Percentiles rank a stretch among this genome's conserved stretches.
Evolutionary conservation across 2,888 invertebrate species (phyloP).

Genomic region (Orchesellides sinensis): DNA sequence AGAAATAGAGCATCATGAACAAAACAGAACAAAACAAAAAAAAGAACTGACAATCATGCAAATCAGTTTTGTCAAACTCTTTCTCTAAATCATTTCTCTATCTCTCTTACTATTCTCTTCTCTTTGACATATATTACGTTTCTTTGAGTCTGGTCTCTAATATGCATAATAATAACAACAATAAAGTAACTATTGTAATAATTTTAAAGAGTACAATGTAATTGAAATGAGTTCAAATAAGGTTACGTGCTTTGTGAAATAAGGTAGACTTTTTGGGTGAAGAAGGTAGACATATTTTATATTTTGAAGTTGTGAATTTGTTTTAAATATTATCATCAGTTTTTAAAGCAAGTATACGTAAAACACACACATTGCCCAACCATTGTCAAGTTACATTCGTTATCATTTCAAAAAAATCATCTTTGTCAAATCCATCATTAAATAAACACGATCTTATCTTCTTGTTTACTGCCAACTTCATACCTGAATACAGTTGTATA

Average conservation of each 20-base stretch:
- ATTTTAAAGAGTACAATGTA: not conserved
- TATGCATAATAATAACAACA: not conserved
- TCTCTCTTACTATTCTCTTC: not conserved
- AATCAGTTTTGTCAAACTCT: not conserved
- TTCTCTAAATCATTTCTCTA: not conserved
- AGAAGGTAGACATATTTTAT: conserved; percentile 1
- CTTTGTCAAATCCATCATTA: conserved; percentile 45
- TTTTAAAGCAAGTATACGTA: conserved; percentile 45
- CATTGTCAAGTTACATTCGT: conserved; percentile 33
- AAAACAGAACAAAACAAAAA: conserved; percentile 37
- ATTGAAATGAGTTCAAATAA: too few species aligned
- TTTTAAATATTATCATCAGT: conserved; percentile 43
- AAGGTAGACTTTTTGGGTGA: not conserved
- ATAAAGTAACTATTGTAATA: not conserved
- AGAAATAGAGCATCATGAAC: conserved; percentile 30
- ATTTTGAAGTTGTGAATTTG: conserved; percentile 34
- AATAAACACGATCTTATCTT: conserved; percentile 29
- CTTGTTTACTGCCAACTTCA: conserved; percentile 38
- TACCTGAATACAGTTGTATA: conserved; percentile 30
- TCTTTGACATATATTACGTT: not conserved
- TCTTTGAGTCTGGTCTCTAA: not conserved
- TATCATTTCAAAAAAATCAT: conserved; percentile 32
- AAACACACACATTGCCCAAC: conserved; percentile 36
- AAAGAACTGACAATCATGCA: not conserved
- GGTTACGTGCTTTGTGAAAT: too few species aligned